Percentiles rank a stretch among this genome's conserved stretches.
These are phyloP conservation scores for Flexamia atlantica DNA, from an alignment of 2,888 invertebrate genomes.

Conservation along the genomic window DNA sequence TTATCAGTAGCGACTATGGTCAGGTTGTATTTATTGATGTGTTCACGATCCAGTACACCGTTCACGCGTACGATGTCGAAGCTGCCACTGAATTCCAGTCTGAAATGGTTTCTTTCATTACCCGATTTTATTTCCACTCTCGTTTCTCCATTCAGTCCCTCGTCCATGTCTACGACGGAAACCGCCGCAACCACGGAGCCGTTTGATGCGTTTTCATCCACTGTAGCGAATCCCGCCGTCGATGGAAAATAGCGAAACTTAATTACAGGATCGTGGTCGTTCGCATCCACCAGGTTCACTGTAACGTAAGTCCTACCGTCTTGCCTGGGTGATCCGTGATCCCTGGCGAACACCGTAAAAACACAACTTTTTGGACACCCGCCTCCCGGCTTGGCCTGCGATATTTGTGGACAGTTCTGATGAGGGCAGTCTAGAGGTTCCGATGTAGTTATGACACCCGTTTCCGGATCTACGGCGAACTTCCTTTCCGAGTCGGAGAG, in stretches of 20 bases:
- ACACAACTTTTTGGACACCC: slow-evolving; percentile 95
- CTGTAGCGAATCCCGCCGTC: slow-evolving; percentile 91
- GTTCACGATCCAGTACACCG: slow-evolving; percentile 94
- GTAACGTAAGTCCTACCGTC: slow-evolving; percentile 96
- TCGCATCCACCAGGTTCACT: slow-evolving; percentile 93
- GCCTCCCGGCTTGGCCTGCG: slow-evolving; percentile 72
- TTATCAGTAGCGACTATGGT: slow-evolving; percentile 95
- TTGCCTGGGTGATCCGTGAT: slow-evolving; percentile 94
- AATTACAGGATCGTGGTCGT: slow-evolving; percentile 95
- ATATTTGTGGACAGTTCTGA: slow-evolving; percentile 83
- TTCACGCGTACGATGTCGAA: slow-evolving; percentile 95
- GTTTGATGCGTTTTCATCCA: slow-evolving; percentile 95
- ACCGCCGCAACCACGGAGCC: slow-evolving; percentile 96
- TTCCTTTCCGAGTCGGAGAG: slow-evolving; percentile 91
- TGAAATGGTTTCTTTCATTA: slow-evolving; percentile 94
- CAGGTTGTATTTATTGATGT: slow-evolving; percentile 95
- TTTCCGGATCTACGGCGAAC: slow-evolving; percentile 94
- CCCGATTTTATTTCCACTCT: slow-evolving; percentile 90
- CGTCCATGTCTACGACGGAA: slow-evolving; percentile 94
- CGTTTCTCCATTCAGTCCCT: slow-evolving; percentile 94
- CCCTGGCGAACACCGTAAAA: slow-evolving; percentile 94
- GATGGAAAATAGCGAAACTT: slow-evolving; percentile 91
- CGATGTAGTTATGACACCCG: slow-evolving; percentile 91
- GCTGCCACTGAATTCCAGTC: slow-evolving; percentile 87
- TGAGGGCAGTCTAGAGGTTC: slow-evolving; percentile 88